Evolutionary conservation across 2,888 invertebrate genomes (phyloP).

Genomic region (Drosophila atroscutellata): DNA sequence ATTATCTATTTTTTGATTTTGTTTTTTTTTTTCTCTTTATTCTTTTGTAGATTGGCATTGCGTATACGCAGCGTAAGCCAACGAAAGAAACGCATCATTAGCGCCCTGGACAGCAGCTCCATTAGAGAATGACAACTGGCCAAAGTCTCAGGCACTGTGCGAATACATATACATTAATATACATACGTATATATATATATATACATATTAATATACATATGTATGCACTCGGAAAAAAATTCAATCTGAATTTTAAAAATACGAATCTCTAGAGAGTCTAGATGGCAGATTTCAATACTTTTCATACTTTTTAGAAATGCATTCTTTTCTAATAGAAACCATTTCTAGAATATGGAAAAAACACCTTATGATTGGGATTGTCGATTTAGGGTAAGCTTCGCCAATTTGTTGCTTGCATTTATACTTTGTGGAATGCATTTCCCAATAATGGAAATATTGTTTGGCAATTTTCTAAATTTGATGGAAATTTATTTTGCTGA

Average conservation of each 20-base stretch:
- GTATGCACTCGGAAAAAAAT: background rate
- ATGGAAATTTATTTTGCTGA: background rate
- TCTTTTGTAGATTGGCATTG: conserved; percentile 1
- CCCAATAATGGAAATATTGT: background rate
- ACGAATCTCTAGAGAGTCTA: too few species aligned
- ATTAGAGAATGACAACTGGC: conserved; percentile 75
- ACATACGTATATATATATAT: background rate
- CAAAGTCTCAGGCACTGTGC: conserved; percentile 65
- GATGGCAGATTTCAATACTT: too few species aligned
- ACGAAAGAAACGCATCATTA: conserved; percentile 69
- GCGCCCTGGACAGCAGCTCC: conserved; percentile 68
- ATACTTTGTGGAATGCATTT: background rate
- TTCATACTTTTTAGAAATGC: too few species aligned
- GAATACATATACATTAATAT: conserved; percentile 3
- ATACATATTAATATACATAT: background rate
- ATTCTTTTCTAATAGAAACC: too few species aligned
- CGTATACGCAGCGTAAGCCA: conserved; percentile 30
- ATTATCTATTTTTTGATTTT: conserved; percentile 18
- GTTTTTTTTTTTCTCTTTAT: background rate
- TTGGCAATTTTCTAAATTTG: background rate
- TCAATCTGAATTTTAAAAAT: background rate
- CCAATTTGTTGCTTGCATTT: too few species aligned
- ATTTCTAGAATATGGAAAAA: too few species aligned
- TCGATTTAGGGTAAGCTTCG: background rate
- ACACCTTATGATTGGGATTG: background rate